Conservation (phyloP, 2,797 vertebrate genomes). For the Hylomyscus alleni region DNA sequence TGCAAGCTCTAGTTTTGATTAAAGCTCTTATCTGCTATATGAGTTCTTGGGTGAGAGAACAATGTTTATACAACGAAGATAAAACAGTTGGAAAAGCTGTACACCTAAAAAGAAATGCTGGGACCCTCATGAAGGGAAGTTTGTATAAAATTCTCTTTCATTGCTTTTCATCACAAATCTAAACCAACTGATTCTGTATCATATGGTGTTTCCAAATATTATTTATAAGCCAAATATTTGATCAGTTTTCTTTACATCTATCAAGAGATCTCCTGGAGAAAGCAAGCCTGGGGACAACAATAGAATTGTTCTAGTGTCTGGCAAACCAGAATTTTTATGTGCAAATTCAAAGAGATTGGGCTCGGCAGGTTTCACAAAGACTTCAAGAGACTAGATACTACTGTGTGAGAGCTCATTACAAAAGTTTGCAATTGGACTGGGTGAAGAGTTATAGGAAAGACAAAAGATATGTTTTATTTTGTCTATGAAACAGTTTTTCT, state of each 20-base stretch:
- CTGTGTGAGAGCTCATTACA: slow-evolving; percentile 84
- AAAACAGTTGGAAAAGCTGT: slow-evolving; percentile 59
- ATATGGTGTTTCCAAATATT: slow-evolving; percentile 68
- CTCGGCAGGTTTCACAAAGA: slow-evolving; percentile 82
- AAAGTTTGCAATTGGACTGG: slow-evolving; percentile 80
- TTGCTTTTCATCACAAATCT: slow-evolving; percentile 75
- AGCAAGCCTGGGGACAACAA: slow-evolving; percentile 74
- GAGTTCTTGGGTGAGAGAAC: slow-evolving; percentile 1
- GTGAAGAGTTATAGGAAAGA: slow-evolving; percentile 85
- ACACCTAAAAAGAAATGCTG: slow-evolving; percentile 63
- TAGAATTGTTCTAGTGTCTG: slow-evolving; percentile 60
- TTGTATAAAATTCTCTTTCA: slow-evolving; percentile 77
- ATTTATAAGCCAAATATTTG: slow-evolving; percentile 81
- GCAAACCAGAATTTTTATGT: slow-evolving; percentile 82
- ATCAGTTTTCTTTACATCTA: slow-evolving; percentile 70
- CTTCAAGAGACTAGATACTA: slow-evolving; percentile 84
- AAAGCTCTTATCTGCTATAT: slow-evolving; percentile 55
- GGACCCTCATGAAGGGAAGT: slow-evolving; percentile 57
- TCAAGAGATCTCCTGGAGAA: slow-evolving; percentile 68
- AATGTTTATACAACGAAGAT: slow-evolving; percentile 55
- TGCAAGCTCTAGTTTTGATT: slow-evolving; percentile 45
- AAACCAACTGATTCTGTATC: slow-evolving; percentile 62
- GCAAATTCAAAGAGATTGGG: slow-evolving; percentile 87
- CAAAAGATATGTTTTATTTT: slow-evolving; percentile 82
- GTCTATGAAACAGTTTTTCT: slow-evolving; percentile 77